Conservation (phyloP, 2,113 vertebrate genomes). For the Dermatemys mawii region DNA sequence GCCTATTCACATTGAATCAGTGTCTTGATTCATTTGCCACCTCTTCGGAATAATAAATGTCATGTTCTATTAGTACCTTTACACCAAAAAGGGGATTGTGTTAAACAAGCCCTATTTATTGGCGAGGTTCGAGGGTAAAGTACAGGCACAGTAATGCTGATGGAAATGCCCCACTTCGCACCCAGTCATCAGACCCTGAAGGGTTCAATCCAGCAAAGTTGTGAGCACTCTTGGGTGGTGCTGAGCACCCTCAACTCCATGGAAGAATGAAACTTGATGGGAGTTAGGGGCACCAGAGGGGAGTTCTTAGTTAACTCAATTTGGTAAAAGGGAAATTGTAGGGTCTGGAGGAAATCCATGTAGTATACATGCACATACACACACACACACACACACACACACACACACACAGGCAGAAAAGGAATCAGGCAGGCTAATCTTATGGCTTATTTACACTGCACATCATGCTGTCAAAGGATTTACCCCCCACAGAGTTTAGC, state of each 20-base stretch:
- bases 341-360: fast-evolving
- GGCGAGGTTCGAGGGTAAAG: not conserved
- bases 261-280: not conserved
- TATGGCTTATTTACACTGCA: not conserved
- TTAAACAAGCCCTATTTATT: fast-evolving
- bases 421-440: fast-evolving
- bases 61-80: not conserved
- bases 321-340: fast-evolving
- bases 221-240: not conserved
- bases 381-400: fast-evolving
- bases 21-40: not conserved
- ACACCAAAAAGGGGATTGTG: not conserved
- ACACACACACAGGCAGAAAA: fast-evolving
- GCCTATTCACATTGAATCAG: not conserved
- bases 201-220: not conserved
- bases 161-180: fast-evolving
- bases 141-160: fast-evolving
- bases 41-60: conserved; percentile 10
- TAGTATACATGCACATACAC: fast-evolving
- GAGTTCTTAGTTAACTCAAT: fast-evolving
- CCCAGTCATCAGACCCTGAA: not conserved
- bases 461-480: not conserved
- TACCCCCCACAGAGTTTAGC: not conserved
- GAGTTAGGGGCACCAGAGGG: not conserved
- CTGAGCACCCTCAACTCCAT: fast-evolving